A percentile compares a stretch with the other conserved stretches of the same genome.
Conservation (phyloP, 2,113 vertebrate genomes). For the Macquaria australasica region DNA sequence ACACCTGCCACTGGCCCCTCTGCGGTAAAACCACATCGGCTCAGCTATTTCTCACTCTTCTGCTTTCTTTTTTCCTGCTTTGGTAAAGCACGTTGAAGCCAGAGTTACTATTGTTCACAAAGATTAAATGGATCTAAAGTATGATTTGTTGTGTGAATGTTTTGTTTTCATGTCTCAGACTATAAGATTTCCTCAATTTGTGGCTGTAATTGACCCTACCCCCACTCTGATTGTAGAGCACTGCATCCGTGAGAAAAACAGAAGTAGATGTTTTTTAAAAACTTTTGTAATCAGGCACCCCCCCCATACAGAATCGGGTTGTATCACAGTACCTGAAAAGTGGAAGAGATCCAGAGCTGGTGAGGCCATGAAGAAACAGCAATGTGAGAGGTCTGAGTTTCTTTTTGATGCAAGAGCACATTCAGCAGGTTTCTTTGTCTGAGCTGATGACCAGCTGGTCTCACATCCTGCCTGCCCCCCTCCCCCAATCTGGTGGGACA, state of each 20-base stretch:
- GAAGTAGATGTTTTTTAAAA: constrained; percentile 6
- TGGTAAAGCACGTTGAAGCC: neutral
- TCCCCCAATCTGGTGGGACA: constrained; percentile 53
- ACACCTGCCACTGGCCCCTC: constrained; percentile 72
- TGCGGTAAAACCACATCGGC: constrained; percentile 56
- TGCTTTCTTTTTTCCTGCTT: constrained; percentile 16
- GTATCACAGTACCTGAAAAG: constrained; percentile 5
- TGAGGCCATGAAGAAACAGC: constrained; percentile 37
- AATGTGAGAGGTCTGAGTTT: constrained; percentile 48
- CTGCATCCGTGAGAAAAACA: constrained; percentile 10
- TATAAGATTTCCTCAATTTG: constrained; percentile 13
- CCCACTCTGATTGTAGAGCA: neutral
- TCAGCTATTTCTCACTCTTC: constrained; percentile 28
- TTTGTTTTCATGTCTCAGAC: neutral
- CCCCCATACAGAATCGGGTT: neutral
- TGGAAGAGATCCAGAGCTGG: constrained; percentile 32
- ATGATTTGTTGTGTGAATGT: neutral
- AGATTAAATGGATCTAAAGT: neutral
- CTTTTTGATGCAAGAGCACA: constrained; percentile 77
- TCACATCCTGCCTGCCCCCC: constrained; percentile 76
- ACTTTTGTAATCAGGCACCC: constrained; percentile 5
- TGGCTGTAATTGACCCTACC: neutral
- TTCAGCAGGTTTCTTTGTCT: constrained; percentile 84
- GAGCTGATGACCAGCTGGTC: constrained; percentile 83
- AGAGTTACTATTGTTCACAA: neutral